phyloP scores from a whole-genome alignment of 2,113 vertebrate species.

The Muscicapa adusta region DNA sequence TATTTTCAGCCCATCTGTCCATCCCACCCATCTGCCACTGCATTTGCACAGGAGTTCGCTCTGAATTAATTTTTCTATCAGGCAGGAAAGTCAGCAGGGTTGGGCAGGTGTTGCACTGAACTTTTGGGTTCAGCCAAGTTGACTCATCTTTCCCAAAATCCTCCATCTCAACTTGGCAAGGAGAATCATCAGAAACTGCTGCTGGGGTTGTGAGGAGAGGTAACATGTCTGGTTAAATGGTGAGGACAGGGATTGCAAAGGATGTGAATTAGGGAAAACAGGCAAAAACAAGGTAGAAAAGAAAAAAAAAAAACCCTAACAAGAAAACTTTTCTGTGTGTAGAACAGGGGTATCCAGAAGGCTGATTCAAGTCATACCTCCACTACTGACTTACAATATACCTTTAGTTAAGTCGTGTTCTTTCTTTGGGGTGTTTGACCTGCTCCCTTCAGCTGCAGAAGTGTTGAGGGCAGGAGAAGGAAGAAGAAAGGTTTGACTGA shows the following conservation, averaged over 20 bases:
- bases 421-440: neutral
- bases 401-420: neutral
- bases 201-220: neutral
- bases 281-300: neutral
- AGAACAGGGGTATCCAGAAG: neutral
- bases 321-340: neutral
- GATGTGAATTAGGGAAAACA: neutral
- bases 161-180: neutral
- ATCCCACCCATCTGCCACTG: neutral
- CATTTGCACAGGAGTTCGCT: neutral
- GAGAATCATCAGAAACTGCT: neutral
- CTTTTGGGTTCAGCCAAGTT: neutral
- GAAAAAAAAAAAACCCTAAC: too few species aligned
- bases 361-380: neutral
- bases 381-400: neutral
- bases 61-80: neutral
- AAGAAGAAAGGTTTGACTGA: neutral
- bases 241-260: neutral
- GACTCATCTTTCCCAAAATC: neutral
- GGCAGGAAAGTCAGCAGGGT: neutral
- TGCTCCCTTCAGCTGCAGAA: neutral
- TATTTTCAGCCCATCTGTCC: neutral
- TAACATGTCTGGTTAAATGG: neutral
- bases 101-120: neutral
- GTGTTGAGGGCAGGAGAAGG: neutral